These are phyloP conservation scores for Norana najaformis DNA, from an alignment of 2,888 invertebrate species.

Conservation along the genomic window DNA sequence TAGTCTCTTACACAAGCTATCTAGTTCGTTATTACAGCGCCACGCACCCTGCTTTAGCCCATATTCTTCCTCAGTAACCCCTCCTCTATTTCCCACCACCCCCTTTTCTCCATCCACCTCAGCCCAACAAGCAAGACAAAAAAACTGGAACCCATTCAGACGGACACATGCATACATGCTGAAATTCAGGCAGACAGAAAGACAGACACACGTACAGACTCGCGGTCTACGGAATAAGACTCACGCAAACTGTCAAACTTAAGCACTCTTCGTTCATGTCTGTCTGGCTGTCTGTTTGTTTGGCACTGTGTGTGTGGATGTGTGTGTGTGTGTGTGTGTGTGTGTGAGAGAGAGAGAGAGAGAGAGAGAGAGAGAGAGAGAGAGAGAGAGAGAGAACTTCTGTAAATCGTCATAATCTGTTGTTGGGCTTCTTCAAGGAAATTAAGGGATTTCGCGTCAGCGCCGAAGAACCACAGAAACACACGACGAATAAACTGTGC, in stretches of 20 bases:
- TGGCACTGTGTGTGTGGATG: not conserved
- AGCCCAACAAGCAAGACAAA: not conserved
- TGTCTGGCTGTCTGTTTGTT: not conserved
- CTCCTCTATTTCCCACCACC: not conserved
- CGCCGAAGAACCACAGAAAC: not conserved
- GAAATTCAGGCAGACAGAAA: not conserved
- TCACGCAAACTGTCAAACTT: not conserved
- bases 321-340: conserved; percentile 24
- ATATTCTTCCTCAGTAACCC: not conserved
- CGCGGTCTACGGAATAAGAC: not conserved
- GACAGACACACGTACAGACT: not conserved
- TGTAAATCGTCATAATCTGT: not conserved
- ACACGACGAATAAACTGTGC: too few species aligned
- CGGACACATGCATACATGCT: not conserved
- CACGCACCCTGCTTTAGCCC: too few species aligned
- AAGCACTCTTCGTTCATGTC: not conserved
- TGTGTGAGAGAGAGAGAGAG: too few species aligned
- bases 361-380: too few species aligned
- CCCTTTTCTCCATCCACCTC: not conserved
- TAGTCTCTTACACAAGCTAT: not conserved
- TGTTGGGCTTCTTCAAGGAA: not conserved
- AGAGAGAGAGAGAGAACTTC: too few species aligned
- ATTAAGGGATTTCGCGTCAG: conserved; percentile 10
- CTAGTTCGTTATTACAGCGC: not conserved
- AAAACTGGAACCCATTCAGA: not conserved